These are phyloP conservation scores for Zhuqinia jingwanae DNA, from an alignment of 2,888 invertebrate species.

Conservation along the genomic window DNA sequence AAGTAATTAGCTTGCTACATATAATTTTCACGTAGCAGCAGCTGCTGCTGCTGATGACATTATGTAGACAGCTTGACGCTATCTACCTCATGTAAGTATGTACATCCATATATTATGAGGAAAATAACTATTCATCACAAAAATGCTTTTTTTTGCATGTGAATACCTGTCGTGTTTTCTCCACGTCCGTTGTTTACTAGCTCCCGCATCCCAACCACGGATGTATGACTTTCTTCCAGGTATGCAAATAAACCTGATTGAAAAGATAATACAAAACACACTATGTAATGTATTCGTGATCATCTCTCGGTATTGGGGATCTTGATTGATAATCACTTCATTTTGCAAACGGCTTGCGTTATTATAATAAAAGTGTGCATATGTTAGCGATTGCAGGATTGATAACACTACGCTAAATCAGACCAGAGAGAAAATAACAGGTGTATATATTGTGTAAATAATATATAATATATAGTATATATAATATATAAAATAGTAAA, in stretches of 20 bases:
- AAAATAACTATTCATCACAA: background rate
- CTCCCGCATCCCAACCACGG: conserved; percentile 95
- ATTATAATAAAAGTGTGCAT: background rate
- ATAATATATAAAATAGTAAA: too few relatives aligned
- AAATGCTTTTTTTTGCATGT: background rate
- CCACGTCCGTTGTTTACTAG: conserved; percentile 82
- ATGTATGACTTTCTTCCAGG: conserved; percentile 96
- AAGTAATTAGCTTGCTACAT: conserved; percentile 27
- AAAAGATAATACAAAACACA: background rate
- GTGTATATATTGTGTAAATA: too few relatives aligned
- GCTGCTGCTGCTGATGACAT: conserved; percentile 45
- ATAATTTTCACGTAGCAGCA: conserved; percentile 44
- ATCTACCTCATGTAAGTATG: too few relatives aligned
- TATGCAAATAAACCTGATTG: conserved; percentile 87
- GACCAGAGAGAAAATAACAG: background rate
- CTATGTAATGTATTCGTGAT: background rate
- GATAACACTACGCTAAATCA: background rate
- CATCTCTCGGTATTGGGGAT: background rate
- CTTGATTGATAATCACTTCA: conserved; percentile 12
- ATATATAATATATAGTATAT: too few relatives aligned
- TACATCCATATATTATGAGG: too few relatives aligned
- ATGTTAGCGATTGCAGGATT: background rate
- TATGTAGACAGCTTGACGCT: background rate
- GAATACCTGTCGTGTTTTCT: conserved; percentile 9
- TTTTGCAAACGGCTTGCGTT: background rate